A percentile compares a stretch with the other conserved stretches of the same genome.
Evolutionary conservation across 2,888 invertebrate genomes (phyloP).

Genomic region (Julus scanicus): DNA sequence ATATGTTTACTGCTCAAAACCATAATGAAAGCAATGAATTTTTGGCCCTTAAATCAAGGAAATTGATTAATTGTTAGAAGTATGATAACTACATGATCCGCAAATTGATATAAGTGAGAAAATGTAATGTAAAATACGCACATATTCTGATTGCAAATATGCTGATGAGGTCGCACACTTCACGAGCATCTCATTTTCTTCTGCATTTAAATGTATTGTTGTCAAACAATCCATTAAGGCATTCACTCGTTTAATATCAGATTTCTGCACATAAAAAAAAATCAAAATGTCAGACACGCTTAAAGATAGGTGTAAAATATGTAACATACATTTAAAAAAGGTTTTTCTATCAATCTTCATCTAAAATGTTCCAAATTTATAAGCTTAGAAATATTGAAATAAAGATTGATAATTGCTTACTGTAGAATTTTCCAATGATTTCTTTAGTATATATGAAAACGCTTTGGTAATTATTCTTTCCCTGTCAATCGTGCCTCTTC

Average conservation of each 20-base stretch:
- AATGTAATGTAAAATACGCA: constrained; percentile 3
- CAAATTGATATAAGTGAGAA: not conserved
- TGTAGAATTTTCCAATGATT: constrained; percentile 2
- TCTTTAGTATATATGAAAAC: not conserved
- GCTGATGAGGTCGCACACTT: constrained; percentile 47
- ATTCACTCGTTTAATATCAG: constrained; percentile 32
- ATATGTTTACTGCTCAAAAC: not conserved
- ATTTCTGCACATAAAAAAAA: constrained; percentile 5
- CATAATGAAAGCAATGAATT: constrained; percentile 41
- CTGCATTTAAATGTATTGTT: not conserved
- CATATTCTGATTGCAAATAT: constrained; percentile 34
- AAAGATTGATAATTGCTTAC: not conserved
- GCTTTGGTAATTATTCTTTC: not conserved
- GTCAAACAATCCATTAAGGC: constrained; percentile 21
- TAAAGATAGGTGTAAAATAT: too few species aligned
- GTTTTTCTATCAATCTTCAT: too few species aligned
- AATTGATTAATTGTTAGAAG: not conserved
- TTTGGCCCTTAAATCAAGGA: constrained; percentile 47
- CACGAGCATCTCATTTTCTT: not conserved
- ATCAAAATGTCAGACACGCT: too few species aligned
- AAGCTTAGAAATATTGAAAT: not conserved
- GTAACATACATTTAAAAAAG: too few species aligned
- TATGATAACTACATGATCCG: not conserved
- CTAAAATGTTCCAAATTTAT: too few species aligned
- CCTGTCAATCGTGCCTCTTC: not conserved